A percentile compares a stretch with the other conserved stretches of the same genome.
Evolutionary conservation across 2,797 vertebrate genomes (phyloP).

Genomic region (Melanotaenia parkinsoni): DNA sequence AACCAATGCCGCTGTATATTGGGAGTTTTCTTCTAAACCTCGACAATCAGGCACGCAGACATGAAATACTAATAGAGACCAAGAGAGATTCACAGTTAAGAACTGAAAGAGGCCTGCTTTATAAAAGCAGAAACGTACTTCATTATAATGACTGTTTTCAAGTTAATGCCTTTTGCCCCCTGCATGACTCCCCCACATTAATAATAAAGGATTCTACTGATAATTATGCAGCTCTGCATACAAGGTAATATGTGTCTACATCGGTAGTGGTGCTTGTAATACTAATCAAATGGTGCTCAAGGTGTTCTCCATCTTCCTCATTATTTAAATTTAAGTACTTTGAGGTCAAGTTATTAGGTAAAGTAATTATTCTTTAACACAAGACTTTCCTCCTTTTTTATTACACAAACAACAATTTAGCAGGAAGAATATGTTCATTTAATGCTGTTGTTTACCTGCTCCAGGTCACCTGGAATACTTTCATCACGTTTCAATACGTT

Average conservation of each 20-base stretch:
- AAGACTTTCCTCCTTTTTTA: slow-evolving; percentile 8
- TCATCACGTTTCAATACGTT: slow-evolving; percentile 8
- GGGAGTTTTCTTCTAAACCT: slow-evolving; percentile 38
- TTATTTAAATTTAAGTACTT: slow-evolving; percentile 19
- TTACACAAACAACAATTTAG: neutral
- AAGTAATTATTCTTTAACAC: slow-evolving; percentile 3
- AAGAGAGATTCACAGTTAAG: slow-evolving; percentile 12
- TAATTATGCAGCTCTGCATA: slow-evolving; percentile 29
- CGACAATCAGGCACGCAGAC: slow-evolving; percentile 76
- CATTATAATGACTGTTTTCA: slow-evolving; percentile 21
- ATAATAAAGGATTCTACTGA: slow-evolving; percentile 34
- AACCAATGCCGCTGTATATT: slow-evolving; percentile 40
- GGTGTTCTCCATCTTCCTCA: slow-evolving; percentile 19
- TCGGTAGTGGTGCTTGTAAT: slow-evolving; percentile 34
- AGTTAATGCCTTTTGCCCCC: slow-evolving; percentile 10
- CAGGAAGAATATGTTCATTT: slow-evolving; percentile 18
- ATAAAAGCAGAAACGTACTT: slow-evolving; percentile 42
- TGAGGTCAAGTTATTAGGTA: slow-evolving; percentile 12
- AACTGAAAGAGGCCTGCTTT: slow-evolving; percentile 40
- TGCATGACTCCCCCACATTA: slow-evolving; percentile 20
- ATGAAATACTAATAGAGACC: slow-evolving; percentile 21
- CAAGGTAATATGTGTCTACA: slow-evolving; percentile 12
- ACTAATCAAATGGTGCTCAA: slow-evolving; percentile 30
- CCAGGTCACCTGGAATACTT: slow-evolving; percentile 37
- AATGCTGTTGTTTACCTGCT: slow-evolving; percentile 15